Evolutionary conservation across 2,888 invertebrate species (phyloP).

Genomic region (Polyommatus iphigenia): DNA sequence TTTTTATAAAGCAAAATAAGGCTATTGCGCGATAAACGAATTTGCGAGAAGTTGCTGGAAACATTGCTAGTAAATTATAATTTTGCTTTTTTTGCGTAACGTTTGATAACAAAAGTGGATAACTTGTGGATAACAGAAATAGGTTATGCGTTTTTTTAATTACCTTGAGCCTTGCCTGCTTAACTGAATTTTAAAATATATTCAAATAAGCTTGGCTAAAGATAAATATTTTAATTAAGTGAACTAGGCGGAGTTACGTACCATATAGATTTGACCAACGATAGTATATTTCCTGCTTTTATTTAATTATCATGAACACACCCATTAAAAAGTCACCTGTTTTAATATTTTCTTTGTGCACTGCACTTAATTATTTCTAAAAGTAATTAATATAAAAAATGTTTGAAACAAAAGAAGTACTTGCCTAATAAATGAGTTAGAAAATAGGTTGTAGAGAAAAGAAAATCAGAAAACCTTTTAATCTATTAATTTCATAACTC

Average conservation of each 20-base stretch:
- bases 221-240: constrained; percentile 18
- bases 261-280: constrained; percentile 25
- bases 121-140: neutral
- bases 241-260: constrained; percentile 19
- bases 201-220: neutral
- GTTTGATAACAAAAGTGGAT: neutral
- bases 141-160: constrained; percentile 1
- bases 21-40: no score
- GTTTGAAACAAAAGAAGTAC: neutral
- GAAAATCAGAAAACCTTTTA: neutral
- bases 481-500: neutral
- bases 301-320: constrained; percentile 16
- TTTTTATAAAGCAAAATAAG: no score
- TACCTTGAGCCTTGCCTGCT: neutral
- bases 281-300: constrained; percentile 20
- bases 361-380: neutral
- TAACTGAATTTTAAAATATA: neutral
- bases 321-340: neutral
- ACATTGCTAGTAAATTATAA: neutral
- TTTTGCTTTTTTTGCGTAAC: neutral
- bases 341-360: neutral
- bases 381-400: neutral
- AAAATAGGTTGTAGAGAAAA: neutral
- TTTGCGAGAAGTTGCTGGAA: no score
- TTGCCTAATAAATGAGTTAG: neutral